Base-by-base conservation (phyloP, 2,888 invertebrate genomes). In the Eupithecia subumbrata region DNA sequence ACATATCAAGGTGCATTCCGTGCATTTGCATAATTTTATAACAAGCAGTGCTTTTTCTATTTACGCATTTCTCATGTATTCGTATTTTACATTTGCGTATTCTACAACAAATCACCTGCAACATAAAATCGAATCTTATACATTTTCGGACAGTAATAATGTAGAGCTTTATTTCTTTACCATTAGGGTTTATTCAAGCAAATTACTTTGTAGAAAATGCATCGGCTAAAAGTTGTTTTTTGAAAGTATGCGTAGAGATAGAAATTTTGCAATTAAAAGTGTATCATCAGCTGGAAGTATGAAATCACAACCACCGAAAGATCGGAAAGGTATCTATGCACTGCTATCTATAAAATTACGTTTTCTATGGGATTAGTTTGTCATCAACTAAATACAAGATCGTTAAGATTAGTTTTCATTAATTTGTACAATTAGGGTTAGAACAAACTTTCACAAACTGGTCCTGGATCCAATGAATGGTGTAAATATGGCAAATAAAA, bases 11-110 rank as follows among this genome's bases (percentile, higher is more conserved):
- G 87, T 92, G 94, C 94, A 90, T 85, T 89, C 82, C 94, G 94
- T 95, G 94, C 94, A 92, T 83, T 80, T 84, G 87, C 88, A 89
- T 90, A 89, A 87, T 90, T 89, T 87, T 90, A 89, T 90, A 90
- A 88, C 87, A 94, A 93, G 94, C 94, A 91, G 94, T 94, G 94
- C 94, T 91, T 89, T 90, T 70, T 67, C 87, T 48, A 48, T 48
- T 8, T 18, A 91, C 87, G 89, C 90, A 87, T 84, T 85, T 86
- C 82, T 84, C 82, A 86, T 82, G 78, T 82, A 75, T 76, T 81
- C 77, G 79, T 76, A 43, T 76, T 78, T 72, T 63, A 76, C 72
- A 77, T 79, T 71, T 69, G 60, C 72, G 64, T 71, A 71, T 14
- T 37, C 60, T 76, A 80, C 72, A 76, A 78, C 76, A 75, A 76